Evolutionary conservation across 2,888 invertebrate genomes (phyloP), one percentile per base, ranked within the genome.

Genomic region (Andrena bicolor): DNA sequence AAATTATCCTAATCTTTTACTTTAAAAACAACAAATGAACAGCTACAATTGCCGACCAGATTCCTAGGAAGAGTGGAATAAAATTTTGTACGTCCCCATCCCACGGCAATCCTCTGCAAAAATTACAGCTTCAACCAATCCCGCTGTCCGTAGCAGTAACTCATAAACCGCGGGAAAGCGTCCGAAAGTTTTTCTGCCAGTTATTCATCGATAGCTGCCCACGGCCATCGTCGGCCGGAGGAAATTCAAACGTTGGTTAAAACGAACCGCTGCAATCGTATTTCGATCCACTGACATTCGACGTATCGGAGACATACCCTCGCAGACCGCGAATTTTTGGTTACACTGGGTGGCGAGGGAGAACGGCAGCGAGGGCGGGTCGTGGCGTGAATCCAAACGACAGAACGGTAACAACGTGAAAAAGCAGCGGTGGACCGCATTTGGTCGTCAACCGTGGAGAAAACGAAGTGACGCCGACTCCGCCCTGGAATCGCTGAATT

Each of bases 371-470:
- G 72, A 49, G 32, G 16, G 10, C 20, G 8, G 66, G 5, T 49
- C 72, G 77, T 69, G 83, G 82, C 82, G 82, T 71, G 66, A 80
- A 80, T 84, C 79, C 82, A 77, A 84, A 80, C 74, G 78, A 69
- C 26, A 60, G 49, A 16, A 63, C 41, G 78, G 60, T 76, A 73
- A 71, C 76, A 68, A 60, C 60, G 68, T 48, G 81, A 72, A 79
- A 84, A 71, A 58, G 23, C 72, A 26, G 56, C 41, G 71, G 68
- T 41, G 58, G 63, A 63, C 84, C 74, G 61, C 72, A 66, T 68
- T 77, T 53, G 69, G 82, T 87, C 71, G 77, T 61, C 70, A 74
- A 77, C 75, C 53, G 76, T 77, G 10, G n/a, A 51, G 65, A 35
- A 86, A 72, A 84, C 69, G 32, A 58, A 56, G 30, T 3, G 41